Evolutionary conservation across 1,140 invertebrate species (phyloP).

Genomic region (Hermetia illucens): DNA sequence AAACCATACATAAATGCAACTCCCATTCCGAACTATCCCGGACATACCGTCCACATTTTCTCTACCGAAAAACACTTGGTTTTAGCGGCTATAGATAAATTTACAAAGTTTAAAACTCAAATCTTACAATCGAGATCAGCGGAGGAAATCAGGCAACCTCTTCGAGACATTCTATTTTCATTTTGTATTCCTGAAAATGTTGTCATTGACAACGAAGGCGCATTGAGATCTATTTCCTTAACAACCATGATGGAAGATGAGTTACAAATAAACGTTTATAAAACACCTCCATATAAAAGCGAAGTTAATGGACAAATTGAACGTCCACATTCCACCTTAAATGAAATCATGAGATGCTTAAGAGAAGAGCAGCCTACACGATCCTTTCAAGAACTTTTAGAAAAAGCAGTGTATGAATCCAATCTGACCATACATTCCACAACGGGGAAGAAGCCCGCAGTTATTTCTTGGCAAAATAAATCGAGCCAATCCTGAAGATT

Average conservation of each 20-base stretch:
- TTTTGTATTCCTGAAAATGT: background rate
- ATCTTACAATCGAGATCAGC: background rate
- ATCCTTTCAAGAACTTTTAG: too few relatives aligned
- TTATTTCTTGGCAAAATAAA: too few relatives aligned
- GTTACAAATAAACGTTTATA: too few relatives aligned
- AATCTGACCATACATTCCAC: too few relatives aligned
- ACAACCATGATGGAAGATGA: background rate
- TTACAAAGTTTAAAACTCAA: background rate
- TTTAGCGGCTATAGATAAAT: slow-evolving; percentile 1
- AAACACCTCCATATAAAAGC: too few relatives aligned
- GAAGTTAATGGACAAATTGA: too few relatives aligned
- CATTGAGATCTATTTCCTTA: background rate
- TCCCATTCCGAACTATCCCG: background rate
- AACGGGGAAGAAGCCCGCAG: too few relatives aligned
- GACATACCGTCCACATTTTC: background rate
- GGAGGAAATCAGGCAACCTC: background rate
- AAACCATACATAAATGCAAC: background rate
- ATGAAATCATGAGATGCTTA: too few relatives aligned
- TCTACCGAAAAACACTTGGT: background rate
- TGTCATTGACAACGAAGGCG: background rate
- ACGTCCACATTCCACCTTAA: too few relatives aligned
- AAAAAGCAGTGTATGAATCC: too few relatives aligned
- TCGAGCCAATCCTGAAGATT: too few relatives aligned
- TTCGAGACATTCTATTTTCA: background rate
- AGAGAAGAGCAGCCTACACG: too few relatives aligned